Percentiles rank a stretch among this genome's conserved stretches.
These are phyloP conservation scores for Sminthurinus aureus DNA, from an alignment of 2,888 invertebrate genomes.

Conservation along the genomic window DNA sequence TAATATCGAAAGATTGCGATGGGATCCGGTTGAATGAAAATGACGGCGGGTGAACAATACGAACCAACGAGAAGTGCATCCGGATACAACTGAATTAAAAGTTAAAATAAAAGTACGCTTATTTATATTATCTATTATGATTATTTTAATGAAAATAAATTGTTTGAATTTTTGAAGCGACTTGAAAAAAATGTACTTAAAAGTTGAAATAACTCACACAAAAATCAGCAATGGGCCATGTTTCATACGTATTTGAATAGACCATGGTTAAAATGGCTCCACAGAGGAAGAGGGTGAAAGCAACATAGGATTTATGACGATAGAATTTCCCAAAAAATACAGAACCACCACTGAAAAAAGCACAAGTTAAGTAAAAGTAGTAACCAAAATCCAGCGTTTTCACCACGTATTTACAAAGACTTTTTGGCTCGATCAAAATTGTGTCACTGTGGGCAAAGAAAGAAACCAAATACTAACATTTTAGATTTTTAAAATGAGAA, in stretches of 20 bases:
- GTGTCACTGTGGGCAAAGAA: conserved; percentile 13
- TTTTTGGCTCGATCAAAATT: conserved; percentile 23
- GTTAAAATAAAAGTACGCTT: not conserved
- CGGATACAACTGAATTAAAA: conserved; percentile 12
- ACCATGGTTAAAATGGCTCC: conserved; percentile 15
- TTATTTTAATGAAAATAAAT: not conserved
- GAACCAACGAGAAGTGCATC: conserved; percentile 28
- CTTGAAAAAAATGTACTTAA: not conserved
- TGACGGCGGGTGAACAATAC: conserved; percentile 26
- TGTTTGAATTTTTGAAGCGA: not conserved
- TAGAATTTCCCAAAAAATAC: conserved; percentile 21
- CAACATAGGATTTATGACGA: conserved; percentile 6
- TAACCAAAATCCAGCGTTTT: conserved; percentile 17
- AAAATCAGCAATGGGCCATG: conserved; percentile 33
- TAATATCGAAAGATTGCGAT: conserved; percentile 15
- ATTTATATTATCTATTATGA: not conserved
- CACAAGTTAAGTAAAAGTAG: conserved; percentile 16
- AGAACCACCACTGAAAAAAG: not conserved
- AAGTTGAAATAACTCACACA: not conserved
- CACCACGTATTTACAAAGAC: conserved; percentile 4
- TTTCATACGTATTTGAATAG: conserved; percentile 22
- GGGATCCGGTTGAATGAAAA: conserved; percentile 24
- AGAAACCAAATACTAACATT: no score
- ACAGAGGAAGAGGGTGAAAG: conserved; percentile 5
- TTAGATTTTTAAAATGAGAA: no score